phyloP scores from a whole-genome alignment of 2,888 invertebrate genomes.

The Trichogramma dendrolimi region DNA sequence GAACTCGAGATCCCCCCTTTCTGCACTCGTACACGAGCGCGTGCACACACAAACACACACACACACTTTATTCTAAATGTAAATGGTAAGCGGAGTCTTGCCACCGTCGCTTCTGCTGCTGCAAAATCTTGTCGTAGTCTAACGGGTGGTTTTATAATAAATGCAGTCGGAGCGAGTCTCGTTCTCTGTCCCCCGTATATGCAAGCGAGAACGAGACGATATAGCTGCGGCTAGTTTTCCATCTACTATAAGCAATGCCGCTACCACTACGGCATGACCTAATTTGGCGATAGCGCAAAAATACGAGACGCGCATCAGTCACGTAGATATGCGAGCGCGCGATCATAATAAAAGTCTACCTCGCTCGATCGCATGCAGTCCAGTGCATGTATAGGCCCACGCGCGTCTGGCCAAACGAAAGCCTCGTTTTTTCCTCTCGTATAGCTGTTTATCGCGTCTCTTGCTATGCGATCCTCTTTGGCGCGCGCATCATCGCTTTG shows the following conservation, averaged over 20 bases:
- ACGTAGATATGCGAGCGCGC: too few species aligned
- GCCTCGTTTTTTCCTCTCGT: not conserved
- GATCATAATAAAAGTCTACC: too few species aligned
- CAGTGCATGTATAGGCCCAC: not conserved
- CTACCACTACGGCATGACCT: too few species aligned
- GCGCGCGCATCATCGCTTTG: not conserved
- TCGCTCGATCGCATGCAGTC: not conserved
- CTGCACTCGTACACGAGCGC: too few species aligned
- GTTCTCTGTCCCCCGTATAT: not conserved
- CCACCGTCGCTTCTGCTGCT: too few species aligned
- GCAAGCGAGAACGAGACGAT: not conserved
- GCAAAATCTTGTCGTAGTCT: not conserved
- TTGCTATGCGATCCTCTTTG: not conserved
- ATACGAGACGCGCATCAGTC: too few species aligned
- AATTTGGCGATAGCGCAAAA: too few species aligned
- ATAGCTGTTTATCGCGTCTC: not conserved
- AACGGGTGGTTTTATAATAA: not conserved
- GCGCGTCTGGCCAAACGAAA: not conserved
- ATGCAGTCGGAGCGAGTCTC: not conserved
- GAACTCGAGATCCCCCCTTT: too few species aligned
- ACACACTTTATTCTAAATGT: slow-evolving; percentile 26
- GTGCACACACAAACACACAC: not conserved
- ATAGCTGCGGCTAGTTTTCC: not conserved
- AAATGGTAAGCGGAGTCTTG: slow-evolving; percentile 14
- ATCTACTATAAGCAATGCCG: too few species aligned